These are phyloP conservation scores for Ara ararauna DNA, from an alignment of 2,797 vertebrate species.

Conservation along the genomic window DNA sequence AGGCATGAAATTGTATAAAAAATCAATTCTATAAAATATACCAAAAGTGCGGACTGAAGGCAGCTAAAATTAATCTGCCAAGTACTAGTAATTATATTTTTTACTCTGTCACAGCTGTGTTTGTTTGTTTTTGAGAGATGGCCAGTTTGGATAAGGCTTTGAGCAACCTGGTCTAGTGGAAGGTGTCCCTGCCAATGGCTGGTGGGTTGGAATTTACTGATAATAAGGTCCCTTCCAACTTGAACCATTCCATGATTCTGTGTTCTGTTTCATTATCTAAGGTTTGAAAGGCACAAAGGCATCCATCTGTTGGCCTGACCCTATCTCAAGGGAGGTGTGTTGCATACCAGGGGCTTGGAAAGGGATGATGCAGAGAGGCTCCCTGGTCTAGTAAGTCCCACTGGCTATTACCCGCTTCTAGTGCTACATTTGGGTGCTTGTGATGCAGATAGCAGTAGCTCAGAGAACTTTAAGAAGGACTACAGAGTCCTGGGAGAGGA, in stretches of 20 bases:
- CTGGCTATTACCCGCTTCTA: too few relatives aligned
- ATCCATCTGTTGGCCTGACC: too few relatives aligned
- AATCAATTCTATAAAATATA: neutral
- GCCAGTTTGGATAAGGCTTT: neutral
- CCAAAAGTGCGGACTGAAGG: neutral
- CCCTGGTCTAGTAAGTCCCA: too few relatives aligned
- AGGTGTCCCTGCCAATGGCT: neutral
- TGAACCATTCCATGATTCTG: neutral
- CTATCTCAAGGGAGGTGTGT: too few relatives aligned
- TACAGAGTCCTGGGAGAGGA: too few relatives aligned
- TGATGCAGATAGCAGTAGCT: too few relatives aligned
- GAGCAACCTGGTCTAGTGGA: neutral
- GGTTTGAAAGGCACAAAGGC: too few relatives aligned
- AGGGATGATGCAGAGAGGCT: too few relatives aligned
- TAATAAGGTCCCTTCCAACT: neutral
- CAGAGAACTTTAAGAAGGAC: too few relatives aligned
- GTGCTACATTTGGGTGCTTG: too few relatives aligned
- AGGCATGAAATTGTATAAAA: neutral
- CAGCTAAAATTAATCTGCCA: constrained; percentile 8
- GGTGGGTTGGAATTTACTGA: too few relatives aligned
- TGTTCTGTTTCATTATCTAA: neutral
- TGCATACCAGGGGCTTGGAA: too few relatives aligned
- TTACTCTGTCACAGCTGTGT: neutral
- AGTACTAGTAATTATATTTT: neutral
- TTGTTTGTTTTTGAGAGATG: neutral